Conservation (phyloP, 1,140 invertebrate species). For the Philotrypesis tridentata region DNA sequence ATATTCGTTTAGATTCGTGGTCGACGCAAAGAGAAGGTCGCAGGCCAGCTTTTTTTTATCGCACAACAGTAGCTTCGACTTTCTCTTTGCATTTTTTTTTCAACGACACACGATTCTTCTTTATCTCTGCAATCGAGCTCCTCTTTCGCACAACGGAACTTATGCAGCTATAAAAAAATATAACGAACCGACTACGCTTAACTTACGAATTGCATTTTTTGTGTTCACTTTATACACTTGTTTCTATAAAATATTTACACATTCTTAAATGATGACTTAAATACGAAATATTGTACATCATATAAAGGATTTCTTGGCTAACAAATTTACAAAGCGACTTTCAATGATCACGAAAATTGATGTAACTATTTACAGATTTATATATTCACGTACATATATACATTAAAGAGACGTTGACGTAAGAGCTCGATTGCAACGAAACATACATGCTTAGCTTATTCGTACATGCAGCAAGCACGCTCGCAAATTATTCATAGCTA, state of each 20-base stretch:
- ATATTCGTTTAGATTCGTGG: background rate
- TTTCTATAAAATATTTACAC: slow-evolving; percentile 41
- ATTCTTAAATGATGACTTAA: slow-evolving; percentile 40
- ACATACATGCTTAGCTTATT: slow-evolving; percentile 1
- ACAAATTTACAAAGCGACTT: slow-evolving; percentile 39
- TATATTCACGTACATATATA: slow-evolving; percentile 2
- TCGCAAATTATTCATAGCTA: slow-evolving; percentile 22
- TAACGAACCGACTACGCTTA: slow-evolving; percentile 6
- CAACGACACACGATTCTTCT: slow-evolving; percentile 1
- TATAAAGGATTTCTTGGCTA: slow-evolving; percentile 10
- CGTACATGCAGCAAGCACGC: background rate
- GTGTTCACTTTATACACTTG: slow-evolving; percentile 27
- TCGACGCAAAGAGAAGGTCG: background rate
- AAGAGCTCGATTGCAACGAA: slow-evolving; percentile 23
- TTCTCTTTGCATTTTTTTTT: slow-evolving; percentile 13
- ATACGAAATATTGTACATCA: slow-evolving; percentile 32
- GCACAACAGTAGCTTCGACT: slow-evolving; percentile 1
- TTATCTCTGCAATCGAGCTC: slow-evolving; percentile 17
- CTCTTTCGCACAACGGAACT: slow-evolving; percentile 1
- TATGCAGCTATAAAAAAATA: slow-evolving; percentile 14
- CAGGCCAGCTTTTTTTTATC: background rate
- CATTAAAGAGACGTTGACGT: background rate
- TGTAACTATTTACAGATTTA: slow-evolving; percentile 40
- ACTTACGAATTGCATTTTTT: slow-evolving; percentile 27
- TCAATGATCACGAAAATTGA: slow-evolving; percentile 18